A percentile compares a stretch with the other conserved stretches of the same genome.
Conservation (phyloP, 1,140 invertebrate genomes). For the Aphelenchoides besseyi region DNA sequence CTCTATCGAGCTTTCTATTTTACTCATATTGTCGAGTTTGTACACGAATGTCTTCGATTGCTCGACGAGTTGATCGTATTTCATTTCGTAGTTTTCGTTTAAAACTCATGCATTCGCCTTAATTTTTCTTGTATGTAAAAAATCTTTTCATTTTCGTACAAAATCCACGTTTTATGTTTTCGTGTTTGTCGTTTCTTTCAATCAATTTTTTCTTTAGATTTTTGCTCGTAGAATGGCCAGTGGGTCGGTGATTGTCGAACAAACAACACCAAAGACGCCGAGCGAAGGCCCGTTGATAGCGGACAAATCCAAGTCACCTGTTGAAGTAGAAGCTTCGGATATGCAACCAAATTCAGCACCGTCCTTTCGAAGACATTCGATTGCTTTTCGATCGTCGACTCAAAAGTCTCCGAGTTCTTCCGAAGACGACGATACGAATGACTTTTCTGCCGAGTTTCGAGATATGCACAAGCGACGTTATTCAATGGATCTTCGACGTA, state of each 20-base stretch:
- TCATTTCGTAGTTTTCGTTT: too few species aligned
- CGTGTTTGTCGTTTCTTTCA: neutral
- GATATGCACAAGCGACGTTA: constrained; percentile 3
- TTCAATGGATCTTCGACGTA: neutral
- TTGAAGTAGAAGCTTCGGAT: neutral
- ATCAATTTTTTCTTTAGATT: neutral
- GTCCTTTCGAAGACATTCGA: neutral
- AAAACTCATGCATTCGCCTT: too few species aligned
- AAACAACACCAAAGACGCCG: neutral
- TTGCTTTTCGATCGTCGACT: neutral
- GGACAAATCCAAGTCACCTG: neutral
- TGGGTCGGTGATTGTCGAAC: neutral
- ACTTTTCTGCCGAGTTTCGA: constrained; percentile 3
- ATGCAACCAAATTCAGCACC: neutral
- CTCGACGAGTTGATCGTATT: too few species aligned
- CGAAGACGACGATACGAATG: neutral
- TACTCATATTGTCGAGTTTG: too few species aligned
- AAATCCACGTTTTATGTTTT: neutral
- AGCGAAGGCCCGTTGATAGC: too few species aligned
- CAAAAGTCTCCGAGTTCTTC: neutral
- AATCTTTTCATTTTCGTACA: neutral
- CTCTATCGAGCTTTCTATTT: too few species aligned
- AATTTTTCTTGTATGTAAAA: neutral
- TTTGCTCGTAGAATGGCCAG: neutral
- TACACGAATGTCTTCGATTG: too few species aligned